A percentile compares a stretch with the other conserved stretches of the same genome.
Conservation (phyloP, 2,888 invertebrate species). For the Xylocampa areola region DNA sequence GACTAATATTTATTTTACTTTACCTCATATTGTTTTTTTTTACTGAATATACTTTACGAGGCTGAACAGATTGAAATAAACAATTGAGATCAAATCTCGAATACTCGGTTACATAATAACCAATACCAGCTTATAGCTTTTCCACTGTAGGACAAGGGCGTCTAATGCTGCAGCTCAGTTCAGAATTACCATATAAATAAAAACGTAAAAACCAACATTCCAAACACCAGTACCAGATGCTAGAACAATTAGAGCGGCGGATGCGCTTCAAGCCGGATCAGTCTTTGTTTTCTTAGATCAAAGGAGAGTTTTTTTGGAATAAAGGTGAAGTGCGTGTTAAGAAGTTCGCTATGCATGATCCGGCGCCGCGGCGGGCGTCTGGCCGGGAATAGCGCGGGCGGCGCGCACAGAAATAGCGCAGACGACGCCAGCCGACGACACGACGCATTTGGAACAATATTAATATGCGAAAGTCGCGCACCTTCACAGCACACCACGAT, state of each 20-base stretch:
- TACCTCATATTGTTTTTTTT: no score
- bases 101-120: no score
- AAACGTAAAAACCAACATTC: conserved; percentile 17
- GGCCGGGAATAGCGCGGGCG: conserved; percentile 71
- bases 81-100: no score
- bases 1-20: not conserved
- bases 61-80: no score
- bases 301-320: conserved; percentile 69
- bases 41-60: no score
- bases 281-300: conserved; percentile 66
- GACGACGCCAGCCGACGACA: conserved; percentile 71
- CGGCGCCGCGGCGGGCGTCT: conserved; percentile 71
- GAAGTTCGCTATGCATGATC: conserved; percentile 65
- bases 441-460: conserved; percentile 74
- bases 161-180: no score
- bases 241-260: conserved; percentile 26
- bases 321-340: conserved; percentile 74
- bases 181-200: conserved; percentile 2
- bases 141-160: no score
- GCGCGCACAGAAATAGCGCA: conserved; percentile 75
- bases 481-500: conserved; percentile 62
- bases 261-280: conserved; percentile 27
- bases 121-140: no score
- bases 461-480: conserved; percentile 73
- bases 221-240: conserved; percentile 45